A percentile compares a stretch with the other conserved stretches of the same genome.
These are phyloP conservation scores for Dorcus parallelipipedus DNA, from an alignment of 2,888 invertebrate species.

Conservation along the genomic window DNA sequence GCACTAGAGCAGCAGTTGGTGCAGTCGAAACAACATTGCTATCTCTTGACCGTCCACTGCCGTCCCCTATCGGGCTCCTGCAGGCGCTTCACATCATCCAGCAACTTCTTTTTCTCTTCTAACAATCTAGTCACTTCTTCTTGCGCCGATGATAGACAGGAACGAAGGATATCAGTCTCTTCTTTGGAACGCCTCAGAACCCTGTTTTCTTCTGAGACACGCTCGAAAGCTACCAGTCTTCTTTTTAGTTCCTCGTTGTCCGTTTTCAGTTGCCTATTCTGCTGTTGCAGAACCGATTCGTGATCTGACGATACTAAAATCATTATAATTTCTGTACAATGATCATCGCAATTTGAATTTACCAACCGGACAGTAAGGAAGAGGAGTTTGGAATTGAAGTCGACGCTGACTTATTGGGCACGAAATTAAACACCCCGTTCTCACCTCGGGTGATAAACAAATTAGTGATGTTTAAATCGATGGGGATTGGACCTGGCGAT, in stretches of 20 bases:
- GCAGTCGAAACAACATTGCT: slow-evolving; percentile 69
- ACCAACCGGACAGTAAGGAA: slow-evolving; percentile 20
- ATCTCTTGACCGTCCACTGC: slow-evolving; percentile 60
- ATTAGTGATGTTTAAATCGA: slow-evolving; percentile 70
- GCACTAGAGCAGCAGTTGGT: slow-evolving; percentile 58
- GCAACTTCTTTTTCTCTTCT: slow-evolving; percentile 69
- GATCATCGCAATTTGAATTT: not conserved
- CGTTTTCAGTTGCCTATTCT: slow-evolving; percentile 53
- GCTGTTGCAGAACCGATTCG: slow-evolving; percentile 45
- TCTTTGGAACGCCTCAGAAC: slow-evolving; percentile 52
- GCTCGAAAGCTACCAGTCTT: slow-evolving; percentile 57
- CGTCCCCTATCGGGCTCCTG: slow-evolving; percentile 53
- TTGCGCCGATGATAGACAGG: slow-evolving; percentile 65
- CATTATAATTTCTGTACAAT: not conserved
- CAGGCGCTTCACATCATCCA: slow-evolving; percentile 66
- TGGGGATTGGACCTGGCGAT: slow-evolving; percentile 77
- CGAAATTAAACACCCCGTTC: slow-evolving; percentile 72
- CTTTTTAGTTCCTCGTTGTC: slow-evolving; percentile 65
- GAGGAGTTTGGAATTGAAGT: slow-evolving; percentile 17
- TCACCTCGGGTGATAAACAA: slow-evolving; percentile 67
- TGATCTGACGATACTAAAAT: slow-evolving; percentile 11
- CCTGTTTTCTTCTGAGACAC: slow-evolving; percentile 60
- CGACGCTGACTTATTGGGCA: slow-evolving; percentile 50
- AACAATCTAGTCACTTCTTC: slow-evolving; percentile 69
- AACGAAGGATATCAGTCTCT: slow-evolving; percentile 60